Evolutionary conservation across 2,888 invertebrate species (phyloP).

Genomic region (Noctua pronuba): DNA sequence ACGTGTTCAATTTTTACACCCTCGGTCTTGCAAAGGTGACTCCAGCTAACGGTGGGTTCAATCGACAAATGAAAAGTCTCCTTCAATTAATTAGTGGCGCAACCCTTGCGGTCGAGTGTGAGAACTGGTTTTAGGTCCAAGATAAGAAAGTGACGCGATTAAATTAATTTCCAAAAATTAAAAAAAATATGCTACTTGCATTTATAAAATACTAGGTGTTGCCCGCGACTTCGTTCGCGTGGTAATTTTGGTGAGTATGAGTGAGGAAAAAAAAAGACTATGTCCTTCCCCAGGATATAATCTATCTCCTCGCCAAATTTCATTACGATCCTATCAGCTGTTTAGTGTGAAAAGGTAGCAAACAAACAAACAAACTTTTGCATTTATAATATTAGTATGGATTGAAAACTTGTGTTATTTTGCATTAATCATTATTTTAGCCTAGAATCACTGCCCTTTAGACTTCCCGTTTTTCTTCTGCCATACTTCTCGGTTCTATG

Average conservation of each 20-base stretch:
- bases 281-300: too few species aligned
- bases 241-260: too few species aligned
- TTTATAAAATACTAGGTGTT: too few species aligned
- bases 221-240: too few species aligned
- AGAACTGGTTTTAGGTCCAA: constrained; percentile 69
- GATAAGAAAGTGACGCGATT: background rate
- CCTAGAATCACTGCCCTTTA: background rate
- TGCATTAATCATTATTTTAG: background rate
- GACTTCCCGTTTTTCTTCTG: background rate
- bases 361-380: too few species aligned
- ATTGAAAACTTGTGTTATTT: background rate
- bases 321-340: too few species aligned
- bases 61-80: constrained; percentile 84
- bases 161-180: background rate
- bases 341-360: too few species aligned
- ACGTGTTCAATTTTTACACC: constrained; percentile 70
- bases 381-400: too few species aligned
- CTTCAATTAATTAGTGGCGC: constrained; percentile 83
- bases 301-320: too few species aligned
- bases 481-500: background rate
- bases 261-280: too few species aligned
- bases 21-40: constrained; percentile 57
- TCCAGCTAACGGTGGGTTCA: constrained; percentile 67
- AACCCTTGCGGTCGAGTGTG: constrained; percentile 78
- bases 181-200: background rate